Conservation (phyloP, 2,113 vertebrate species). For the Synodontis membranacea region DNA sequence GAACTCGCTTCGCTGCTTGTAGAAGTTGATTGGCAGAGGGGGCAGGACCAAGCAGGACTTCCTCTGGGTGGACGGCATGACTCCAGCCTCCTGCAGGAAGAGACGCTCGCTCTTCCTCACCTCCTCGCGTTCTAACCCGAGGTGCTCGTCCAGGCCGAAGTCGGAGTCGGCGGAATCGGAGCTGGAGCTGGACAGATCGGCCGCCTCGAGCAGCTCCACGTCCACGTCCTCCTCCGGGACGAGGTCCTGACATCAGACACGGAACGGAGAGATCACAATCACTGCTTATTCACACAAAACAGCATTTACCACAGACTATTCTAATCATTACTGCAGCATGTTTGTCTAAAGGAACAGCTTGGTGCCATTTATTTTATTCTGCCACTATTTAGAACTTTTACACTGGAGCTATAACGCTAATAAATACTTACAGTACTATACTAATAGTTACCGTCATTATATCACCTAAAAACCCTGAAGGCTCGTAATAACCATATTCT, state of each 20-base stretch:
- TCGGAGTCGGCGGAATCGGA: slow-evolving; percentile 67
- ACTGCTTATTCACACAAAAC: neutral
- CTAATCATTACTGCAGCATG: no score
- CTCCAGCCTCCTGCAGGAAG: slow-evolving; percentile 74
- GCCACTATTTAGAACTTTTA: no score
- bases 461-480: no score
- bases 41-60: slow-evolving; percentile 59
- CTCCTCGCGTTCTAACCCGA: slow-evolving; percentile 71
- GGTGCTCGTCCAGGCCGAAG: slow-evolving; percentile 66
- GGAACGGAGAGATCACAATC: neutral
- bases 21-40: slow-evolving; percentile 49
- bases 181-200: slow-evolving; percentile 72
- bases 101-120: slow-evolving; percentile 76
- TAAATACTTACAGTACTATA: no score
- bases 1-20: slow-evolving; percentile 84
- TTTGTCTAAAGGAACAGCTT: no score
- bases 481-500: neutral
- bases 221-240: slow-evolving; percentile 74
- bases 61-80: slow-evolving; percentile 58
- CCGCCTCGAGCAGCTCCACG: slow-evolving; percentile 77
- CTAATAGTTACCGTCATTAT: no score
- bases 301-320: neutral
- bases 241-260: neutral
- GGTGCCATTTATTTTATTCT: no score
- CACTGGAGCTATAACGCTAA: no score